A percentile compares a stretch with the other conserved stretches of the same genome.
phyloP scores from a whole-genome alignment of 2,888 invertebrate species.

The Pterostichus madidus region DNA sequence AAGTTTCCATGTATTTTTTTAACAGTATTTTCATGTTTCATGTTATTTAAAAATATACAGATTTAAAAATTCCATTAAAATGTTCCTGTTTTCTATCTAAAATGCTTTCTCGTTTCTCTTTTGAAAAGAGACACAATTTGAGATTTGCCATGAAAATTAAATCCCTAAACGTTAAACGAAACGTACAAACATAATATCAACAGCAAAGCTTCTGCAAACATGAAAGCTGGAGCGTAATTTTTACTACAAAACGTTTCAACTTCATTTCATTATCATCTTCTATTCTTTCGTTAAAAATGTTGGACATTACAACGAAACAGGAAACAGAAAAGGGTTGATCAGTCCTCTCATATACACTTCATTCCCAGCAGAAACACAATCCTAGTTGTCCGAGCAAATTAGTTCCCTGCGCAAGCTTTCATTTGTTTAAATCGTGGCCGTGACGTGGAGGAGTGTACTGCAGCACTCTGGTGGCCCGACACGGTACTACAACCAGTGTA shows the following conservation, averaged over 20 bases:
- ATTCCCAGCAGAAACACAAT: conserved; percentile 4
- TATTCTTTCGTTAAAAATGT: neutral
- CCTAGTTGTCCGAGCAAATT: conserved; percentile 22
- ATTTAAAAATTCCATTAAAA: no score
- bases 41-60: no score
- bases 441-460: neutral
- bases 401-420: neutral
- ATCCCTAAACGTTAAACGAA: neutral
- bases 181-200: neutral
- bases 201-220: conserved; percentile 26
- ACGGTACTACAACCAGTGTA: no score
- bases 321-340: conserved; percentile 19
- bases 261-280: conserved; percentile 33
- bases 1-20: no score
- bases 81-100: no score
- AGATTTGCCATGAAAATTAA: neutral
- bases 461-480: no score
- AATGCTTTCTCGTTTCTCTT: no score
- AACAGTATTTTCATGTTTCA: no score
- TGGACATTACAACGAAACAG: conserved; percentile 18
- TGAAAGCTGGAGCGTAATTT: neutral
- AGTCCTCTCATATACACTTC: conserved; percentile 23
- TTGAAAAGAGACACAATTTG: no score
- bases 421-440: conserved; percentile 1
- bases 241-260: conserved; percentile 23